phyloP scores from a whole-genome alignment of 2,888 invertebrate genomes.

The Autographa gamma region DNA sequence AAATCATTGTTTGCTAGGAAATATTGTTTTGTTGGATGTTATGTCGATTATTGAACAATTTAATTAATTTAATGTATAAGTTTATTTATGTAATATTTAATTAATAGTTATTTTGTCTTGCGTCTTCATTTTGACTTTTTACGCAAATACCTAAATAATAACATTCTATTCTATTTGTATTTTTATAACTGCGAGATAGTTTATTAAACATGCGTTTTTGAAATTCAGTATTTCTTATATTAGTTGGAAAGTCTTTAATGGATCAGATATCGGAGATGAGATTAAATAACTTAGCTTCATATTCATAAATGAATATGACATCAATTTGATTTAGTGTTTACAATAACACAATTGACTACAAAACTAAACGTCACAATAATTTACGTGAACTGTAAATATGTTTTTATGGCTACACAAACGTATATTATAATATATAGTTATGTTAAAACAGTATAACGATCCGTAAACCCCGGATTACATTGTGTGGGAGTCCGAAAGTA shows the following conservation, averaged over 20 bases:
- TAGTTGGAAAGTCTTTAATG: no score
- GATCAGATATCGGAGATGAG: no score
- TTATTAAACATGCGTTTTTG: no score
- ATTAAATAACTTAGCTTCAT: no score
- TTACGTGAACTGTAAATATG: constrained; percentile 1
- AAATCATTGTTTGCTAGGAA: background rate
- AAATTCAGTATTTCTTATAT: no score
- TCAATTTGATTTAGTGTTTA: background rate
- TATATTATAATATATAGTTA: constrained; percentile 13
- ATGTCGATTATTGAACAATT: background rate
- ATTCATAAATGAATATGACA: background rate
- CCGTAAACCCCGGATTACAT: constrained; percentile 40
- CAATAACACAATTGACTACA: background rate
- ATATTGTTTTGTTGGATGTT: background rate
- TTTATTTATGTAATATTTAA: background rate
- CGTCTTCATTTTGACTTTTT: no score
- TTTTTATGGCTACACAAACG: constrained; percentile 13
- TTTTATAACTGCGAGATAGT: no score
- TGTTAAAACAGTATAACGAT: constrained; percentile 48
- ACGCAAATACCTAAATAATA: no score
- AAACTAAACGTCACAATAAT: background rate
- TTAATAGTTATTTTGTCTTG: no score
- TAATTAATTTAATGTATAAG: background rate
- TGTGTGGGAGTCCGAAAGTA: constrained; percentile 37
- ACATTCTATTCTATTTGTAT: no score